Evolutionary conservation across 2,797 vertebrate genomes (phyloP), one percentile per base, ranked within the genome.

Genomic region (Lateolabrax maculatus): DNA sequence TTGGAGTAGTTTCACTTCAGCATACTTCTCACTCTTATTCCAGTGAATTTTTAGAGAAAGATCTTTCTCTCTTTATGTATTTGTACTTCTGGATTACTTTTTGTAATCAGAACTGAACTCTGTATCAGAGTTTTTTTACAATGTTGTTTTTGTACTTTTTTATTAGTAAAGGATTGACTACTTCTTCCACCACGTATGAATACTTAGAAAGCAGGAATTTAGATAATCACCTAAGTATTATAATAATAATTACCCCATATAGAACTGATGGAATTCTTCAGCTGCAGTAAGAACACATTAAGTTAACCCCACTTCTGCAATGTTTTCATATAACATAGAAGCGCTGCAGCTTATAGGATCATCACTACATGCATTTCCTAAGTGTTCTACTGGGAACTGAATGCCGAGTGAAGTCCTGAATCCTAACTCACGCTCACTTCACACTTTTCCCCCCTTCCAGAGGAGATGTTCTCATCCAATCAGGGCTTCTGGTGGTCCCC

Each of bases 401-500:
- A n/a, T n/a, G n/a, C n/a, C n/a, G n/a, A n/a, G n/a, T n/a, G n/a
- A 34, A 31, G 43, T 61, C 51, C 12, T 61, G 37, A 57, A 58
- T 25, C 9, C 31, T 43, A 49, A 58, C 21, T 29, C n/a, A 19
- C 10, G n/a, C n/a, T n/a, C n/a, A n/a, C 1, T 18, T n/a, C 27
- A 3, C 21, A 0, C 16, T 37, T 36, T 9, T n/a, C 25, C 27
- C 27, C 48, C 4, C 31, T 70, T 88, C 89, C 91, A 99, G 98
- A 99, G 97, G 97, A 99, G 94, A 98, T 99, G 97, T 96, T 98
- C 81, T 97, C 96, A 7, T 94, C 96, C 81, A 95, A 90, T 84
- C 95, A 95, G 71, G 97, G 96, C 41, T 77, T 98, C 31, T 99
- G 98, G 98, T 99, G 98, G 98, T 99, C 98, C 82, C 97, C 98